Conservation (phyloP, 2,888 invertebrate genomes). For the Prosopocoilus inquinatus region DNA sequence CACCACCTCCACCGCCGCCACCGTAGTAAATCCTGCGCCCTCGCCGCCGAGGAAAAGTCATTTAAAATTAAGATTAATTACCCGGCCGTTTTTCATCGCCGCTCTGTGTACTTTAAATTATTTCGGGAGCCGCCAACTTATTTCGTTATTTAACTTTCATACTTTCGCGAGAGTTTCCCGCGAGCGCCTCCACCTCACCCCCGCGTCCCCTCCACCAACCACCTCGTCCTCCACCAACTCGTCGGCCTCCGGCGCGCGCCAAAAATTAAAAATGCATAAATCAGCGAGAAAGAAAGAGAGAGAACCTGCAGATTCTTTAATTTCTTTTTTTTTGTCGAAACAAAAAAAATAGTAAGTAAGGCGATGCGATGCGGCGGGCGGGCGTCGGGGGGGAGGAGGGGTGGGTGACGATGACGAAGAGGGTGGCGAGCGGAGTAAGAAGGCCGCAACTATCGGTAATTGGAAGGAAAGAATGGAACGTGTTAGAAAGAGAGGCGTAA, state of each 20-base stretch:
- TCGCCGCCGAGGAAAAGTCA: constrained; percentile 29
- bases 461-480: constrained; percentile 2
- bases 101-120: constrained; percentile 35
- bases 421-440: no score
- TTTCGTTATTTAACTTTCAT: constrained; percentile 35
- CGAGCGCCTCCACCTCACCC: no score
- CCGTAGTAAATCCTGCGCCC: constrained; percentile 25
- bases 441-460: background rate
- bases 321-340: no score
- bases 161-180: constrained; percentile 4
- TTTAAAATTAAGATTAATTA: constrained; percentile 49
- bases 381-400: no score
- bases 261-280: background rate
- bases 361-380: no score
- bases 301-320: no score
- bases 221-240: no score
- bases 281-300: no score
- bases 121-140: constrained; percentile 22
- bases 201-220: no score
- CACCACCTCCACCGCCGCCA: no score
- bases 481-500: constrained; percentile 2
- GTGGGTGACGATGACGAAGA: no score
- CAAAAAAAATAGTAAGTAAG: no score
- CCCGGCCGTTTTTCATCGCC: constrained; percentile 40
- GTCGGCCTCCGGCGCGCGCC: background rate